These are phyloP conservation scores for Trachops cirrhosus DNA, from an alignment of 2,797 vertebrate species.

Conservation along the genomic window DNA sequence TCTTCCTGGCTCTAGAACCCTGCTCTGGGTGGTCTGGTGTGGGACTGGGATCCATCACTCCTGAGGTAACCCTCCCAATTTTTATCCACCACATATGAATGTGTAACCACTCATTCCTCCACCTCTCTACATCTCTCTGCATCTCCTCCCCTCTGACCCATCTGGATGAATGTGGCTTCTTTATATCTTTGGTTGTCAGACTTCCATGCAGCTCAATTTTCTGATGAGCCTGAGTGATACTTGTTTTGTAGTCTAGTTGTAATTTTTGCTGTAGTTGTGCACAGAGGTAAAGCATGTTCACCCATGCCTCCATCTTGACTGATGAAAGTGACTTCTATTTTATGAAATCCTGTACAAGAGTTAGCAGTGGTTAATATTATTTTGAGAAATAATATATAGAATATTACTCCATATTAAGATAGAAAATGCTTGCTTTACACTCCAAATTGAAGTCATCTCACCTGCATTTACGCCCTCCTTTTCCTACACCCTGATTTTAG, in stretches of 20 bases:
- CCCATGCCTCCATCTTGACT: too few relatives aligned
- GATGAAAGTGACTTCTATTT: not conserved
- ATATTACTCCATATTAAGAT: not conserved
- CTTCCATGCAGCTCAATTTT: too few relatives aligned
- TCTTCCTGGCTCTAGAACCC: not conserved
- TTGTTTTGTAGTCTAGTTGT: too few relatives aligned
- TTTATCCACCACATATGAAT: not conserved
- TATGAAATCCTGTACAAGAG: not conserved
- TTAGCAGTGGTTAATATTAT: not conserved
- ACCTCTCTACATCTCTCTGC: too few relatives aligned
- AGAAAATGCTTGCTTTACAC: not conserved
- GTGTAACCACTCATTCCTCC: too few relatives aligned
- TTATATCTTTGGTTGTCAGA: too few relatives aligned
- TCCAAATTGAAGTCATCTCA: not conserved
- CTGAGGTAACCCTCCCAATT: not conserved
- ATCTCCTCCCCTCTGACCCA: too few relatives aligned
- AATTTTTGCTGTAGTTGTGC: too few relatives aligned
- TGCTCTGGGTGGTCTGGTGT: not conserved
- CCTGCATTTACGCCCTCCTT: not conserved
- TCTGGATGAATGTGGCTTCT: too few relatives aligned
- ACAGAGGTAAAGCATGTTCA: too few relatives aligned
- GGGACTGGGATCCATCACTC: not conserved
- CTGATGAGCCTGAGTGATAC: too few relatives aligned
- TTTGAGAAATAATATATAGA: not conserved
- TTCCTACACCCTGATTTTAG: not conserved